Evolutionary conservation across 2,113 vertebrate genomes (phyloP), one percentile per base, ranked within the genome.

Genomic region (Dasyurus viverrinus): DNA sequence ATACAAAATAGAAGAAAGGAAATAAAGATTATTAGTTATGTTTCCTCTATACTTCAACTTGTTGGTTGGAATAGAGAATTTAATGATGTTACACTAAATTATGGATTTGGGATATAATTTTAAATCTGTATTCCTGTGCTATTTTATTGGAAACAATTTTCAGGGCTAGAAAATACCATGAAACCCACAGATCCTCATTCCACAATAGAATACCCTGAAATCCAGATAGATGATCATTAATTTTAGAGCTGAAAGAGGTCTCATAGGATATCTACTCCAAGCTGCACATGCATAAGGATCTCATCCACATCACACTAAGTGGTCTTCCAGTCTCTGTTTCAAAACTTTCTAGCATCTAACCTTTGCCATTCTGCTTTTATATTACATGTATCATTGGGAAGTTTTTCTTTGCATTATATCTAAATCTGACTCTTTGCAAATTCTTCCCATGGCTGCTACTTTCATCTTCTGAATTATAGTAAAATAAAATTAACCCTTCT

Each of bases 41-140:
- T 0, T 89, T 54, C 55, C 89, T 53, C 89, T 60, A 68, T 52
- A 0, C n/a, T 52, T 97, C 94, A 95, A 53, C 93, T 50, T 48
- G 52, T 60, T 92, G 60, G 25, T 90, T 93, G 2, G 52, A 19
- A 3, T 68, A 68, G 42, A 1, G 57, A 90, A 90, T 7, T 36
- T 8, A 50, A 26, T 46, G 42, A 25, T 90, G 53, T 42, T 54
- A 8, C 42, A 16, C 95, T 36, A 48, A 54, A 57, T 1, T 91
- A 25, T 57, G 89, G 52, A 52, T 30, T 93, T 90, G 50, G 22
- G 91, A 50, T 94, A n/a, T 50, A 48, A 76, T 26, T 60, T 8
- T 12, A 27, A 54, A 50, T n/a, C 14, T 42, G 14, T 14, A 2
- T 25, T 12, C 11, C 8, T 3, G 7, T 5, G 6, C 14, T 36